Percentiles rank a stretch among this genome's conserved stretches.
Conservation (phyloP, 2,797 vertebrate species). For the Sarcophilus harrisii region DNA sequence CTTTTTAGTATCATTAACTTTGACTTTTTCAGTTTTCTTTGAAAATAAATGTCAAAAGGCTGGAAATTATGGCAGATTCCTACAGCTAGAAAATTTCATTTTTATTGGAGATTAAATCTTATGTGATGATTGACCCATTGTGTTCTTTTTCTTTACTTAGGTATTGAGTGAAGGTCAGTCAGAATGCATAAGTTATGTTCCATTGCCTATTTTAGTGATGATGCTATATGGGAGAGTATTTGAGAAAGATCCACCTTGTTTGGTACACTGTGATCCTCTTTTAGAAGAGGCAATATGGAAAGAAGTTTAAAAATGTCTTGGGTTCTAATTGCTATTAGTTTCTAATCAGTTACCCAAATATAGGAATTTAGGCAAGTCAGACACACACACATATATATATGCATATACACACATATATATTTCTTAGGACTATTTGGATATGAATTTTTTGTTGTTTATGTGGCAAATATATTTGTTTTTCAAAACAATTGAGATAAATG, state of each 20-base stretch:
- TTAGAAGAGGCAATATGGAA: not conserved
- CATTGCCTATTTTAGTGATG: conserved; percentile 64
- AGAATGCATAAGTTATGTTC: conserved; percentile 3
- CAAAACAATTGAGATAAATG: conserved; percentile 2
- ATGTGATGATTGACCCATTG: conserved; percentile 25
- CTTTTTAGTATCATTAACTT: not conserved
- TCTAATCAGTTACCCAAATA: not conserved
- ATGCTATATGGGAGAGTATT: conserved; percentile 69
- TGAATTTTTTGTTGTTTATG: not conserved
- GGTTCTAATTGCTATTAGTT: not conserved
- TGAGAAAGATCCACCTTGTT: conserved; percentile 58
- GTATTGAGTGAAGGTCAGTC: conserved; percentile 66
- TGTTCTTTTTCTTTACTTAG: conserved; percentile 39
- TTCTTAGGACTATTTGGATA: not conserved
- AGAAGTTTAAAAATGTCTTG: not conserved
- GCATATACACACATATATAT: not conserved
- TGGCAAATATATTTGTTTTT: not conserved
- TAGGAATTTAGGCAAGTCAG: not conserved
- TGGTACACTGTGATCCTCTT: conserved; percentile 30
- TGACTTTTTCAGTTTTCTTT: not conserved
- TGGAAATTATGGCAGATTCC: not conserved
- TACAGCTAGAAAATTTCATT: not conserved
- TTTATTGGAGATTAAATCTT: not conserved
- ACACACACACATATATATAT: not conserved
- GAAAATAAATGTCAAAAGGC: not conserved